Base-by-base conservation (phyloP, 2,113 vertebrate genomes). In the Brachyhypopomus gauderio region DNA sequence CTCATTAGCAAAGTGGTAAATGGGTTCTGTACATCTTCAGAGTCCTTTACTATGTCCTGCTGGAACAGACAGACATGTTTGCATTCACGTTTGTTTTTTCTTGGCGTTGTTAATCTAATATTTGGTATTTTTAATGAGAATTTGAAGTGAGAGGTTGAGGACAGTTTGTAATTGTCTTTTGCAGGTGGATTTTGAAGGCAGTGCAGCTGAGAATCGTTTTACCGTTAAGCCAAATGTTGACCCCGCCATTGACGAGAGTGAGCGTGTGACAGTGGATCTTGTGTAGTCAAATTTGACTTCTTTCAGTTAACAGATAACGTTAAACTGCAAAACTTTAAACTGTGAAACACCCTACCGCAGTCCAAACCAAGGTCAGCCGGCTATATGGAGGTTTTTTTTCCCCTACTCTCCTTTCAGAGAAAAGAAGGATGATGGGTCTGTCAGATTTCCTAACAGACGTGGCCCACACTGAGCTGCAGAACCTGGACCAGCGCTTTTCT, bases 361-460 rank as follows among this genome's bases (percentile, higher is more conserved):
- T 52, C 45, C 52, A 12, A 55, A 74, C 36, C 48, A 5, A 41
- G 70, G 36, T n/a, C 64, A 38, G 6, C 20, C 19, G 38, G 41
- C 41, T 69, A 0, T 36, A 3, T 34, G 30, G 20, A 36, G 23
- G 38, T n/a, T 27, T 36, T 79, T 52, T 19, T n/a, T n/a, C n/a
- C n/a, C 82, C 8, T 66, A 6, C 41, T 17, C 22, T 66, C 63
- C 25, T 74, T 6, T 63, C 81, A 97, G 98, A 98, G 88, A 99
- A 98, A 89, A 93, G 94, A 82, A 95, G 86, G 85, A 92, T 99
- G 89, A 93, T 93, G 90, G 97, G 98, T 25, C 92, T 99, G 78
- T 92, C 97, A 2, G 94, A 93, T 88, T 97, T 99, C 88, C 95
- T 99, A 71, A 98, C 97, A 0, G 95, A 97, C 78, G 95, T 99